These are phyloP conservation scores for Colostygia pectinataria DNA, from an alignment of 2,888 invertebrate species.

Conservation along the genomic window DNA sequence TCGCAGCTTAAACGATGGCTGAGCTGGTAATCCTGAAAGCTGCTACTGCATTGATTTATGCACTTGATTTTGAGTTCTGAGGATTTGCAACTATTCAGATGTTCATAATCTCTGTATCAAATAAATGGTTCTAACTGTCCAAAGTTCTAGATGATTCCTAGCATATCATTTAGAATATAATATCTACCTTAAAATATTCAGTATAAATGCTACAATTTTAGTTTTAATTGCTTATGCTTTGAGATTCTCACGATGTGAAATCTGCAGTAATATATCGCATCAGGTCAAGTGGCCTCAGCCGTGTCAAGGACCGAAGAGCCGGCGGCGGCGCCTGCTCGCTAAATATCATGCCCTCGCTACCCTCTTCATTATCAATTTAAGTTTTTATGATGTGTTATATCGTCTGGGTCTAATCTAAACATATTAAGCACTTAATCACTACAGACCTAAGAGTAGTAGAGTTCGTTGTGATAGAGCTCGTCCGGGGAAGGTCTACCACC, in stretches of 20 bases:
- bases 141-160: too few relatives aligned
- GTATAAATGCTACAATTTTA: not conserved
- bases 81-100: too few relatives aligned
- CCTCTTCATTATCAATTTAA: constrained; percentile 7
- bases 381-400: not conserved
- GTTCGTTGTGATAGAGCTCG: too few relatives aligned
- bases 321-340: constrained; percentile 17
- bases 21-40: constrained; percentile 10
- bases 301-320: constrained; percentile 38
- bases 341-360: constrained; percentile 15
- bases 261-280: constrained; percentile 35
- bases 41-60: constrained; percentile 11
- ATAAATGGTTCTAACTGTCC: too few relatives aligned
- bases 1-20: constrained; percentile 9
- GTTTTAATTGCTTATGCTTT: constrained; percentile 5
- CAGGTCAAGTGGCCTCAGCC: constrained; percentile 36
- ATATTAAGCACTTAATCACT: too few relatives aligned
- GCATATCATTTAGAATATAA: too few relatives aligned
- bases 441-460: too few relatives aligned
- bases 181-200: too few relatives aligned
- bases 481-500: too few relatives aligned
- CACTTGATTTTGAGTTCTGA: constrained; percentile 9
- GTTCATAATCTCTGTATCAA: too few relatives aligned
- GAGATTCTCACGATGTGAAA: constrained; percentile 7
- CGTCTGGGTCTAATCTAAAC: not conserved